Evolutionary conservation across 2,113 vertebrate species (phyloP), one percentile per base, ranked within the genome.

Genomic region (Corythoichthys haematopterus): DNA sequence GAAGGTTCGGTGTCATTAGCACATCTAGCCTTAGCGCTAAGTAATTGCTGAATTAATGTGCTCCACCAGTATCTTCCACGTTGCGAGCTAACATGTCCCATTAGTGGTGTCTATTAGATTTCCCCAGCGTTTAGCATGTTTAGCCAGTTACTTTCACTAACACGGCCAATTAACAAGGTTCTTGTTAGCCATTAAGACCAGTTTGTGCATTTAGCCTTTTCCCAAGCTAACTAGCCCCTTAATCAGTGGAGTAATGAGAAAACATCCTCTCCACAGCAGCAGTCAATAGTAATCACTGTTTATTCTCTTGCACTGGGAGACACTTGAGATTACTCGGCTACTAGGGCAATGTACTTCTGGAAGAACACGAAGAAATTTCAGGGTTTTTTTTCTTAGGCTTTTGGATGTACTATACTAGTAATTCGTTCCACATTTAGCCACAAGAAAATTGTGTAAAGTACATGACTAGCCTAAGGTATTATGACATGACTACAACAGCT

Each of bases 221-320:
- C 74, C 77, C 66, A 64, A 80, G 76, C 82, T 90, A 90, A 88
- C 92, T 89, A 86, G 90, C 83, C 87, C 89, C 77, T 94, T 98
- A 97, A 99, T 96, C 94, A 93, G 93, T 89, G 94, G 93, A 94
- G 94, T 98, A 98, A 97, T 96, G 95, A 95, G 94, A 93, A 95
- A 93, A 92, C 94, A 94, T 96, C 94, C 93, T 94, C 92, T 93
- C 91, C 89, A 94, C 94, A 94, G 94, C 94, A 93, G 92, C 94
- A 96, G 95, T 98, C 97, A 94, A 99, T 98, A 98, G 94, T 93
- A 95, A 98, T 97, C 95, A 96, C 94, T 97, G 95, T 97, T 96
- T 95, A 94, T 94, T 91, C 93, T 94, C 93, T 97, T 98, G 94
- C 95, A 94, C 92, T 93, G 95, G 92, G 94, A 98, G 93, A 96